Evolutionary conservation across 2,888 invertebrate species (phyloP).

Genomic region (Drosophila birchii): DNA sequence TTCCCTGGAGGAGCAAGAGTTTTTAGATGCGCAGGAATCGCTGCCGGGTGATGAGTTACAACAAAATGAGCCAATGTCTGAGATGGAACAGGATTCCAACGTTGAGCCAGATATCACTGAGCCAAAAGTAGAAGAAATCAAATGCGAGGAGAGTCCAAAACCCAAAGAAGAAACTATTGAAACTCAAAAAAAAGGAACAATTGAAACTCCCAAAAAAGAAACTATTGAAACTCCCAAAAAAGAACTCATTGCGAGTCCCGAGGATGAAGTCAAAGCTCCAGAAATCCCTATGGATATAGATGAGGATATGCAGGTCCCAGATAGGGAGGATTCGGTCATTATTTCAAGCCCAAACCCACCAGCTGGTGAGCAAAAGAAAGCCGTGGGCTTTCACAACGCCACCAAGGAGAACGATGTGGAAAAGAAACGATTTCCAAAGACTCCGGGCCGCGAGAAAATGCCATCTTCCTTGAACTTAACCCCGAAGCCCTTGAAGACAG

Average conservation of each 20-base stretch:
- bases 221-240: background rate
- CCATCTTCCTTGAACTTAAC: background rate
- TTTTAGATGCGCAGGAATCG: slow-evolving; percentile 18
- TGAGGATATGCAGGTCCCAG: background rate
- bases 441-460: slow-evolving; percentile 30
- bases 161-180: too few relatives aligned
- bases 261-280: background rate
- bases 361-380: slow-evolving; percentile 2
- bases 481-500: slow-evolving; percentile 30
- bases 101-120: background rate
- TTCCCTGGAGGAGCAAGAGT: slow-evolving; percentile 21
- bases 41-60: background rate
- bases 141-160: background rate
- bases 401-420: background rate
- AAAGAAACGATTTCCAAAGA: slow-evolving; percentile 37
- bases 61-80: background rate
- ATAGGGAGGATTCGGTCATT: slow-evolving; percentile 3
- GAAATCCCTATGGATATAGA: background rate
- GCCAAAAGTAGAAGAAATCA: background rate
- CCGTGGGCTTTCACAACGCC: slow-evolving; percentile 63
- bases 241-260: background rate
- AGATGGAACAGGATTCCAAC: background rate
- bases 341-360: background rate
- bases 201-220: background rate
- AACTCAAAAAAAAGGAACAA: too few relatives aligned